Base-by-base conservation (phyloP, 64 coral and sea anemone species). In the Montipora efflorescens region DNA sequence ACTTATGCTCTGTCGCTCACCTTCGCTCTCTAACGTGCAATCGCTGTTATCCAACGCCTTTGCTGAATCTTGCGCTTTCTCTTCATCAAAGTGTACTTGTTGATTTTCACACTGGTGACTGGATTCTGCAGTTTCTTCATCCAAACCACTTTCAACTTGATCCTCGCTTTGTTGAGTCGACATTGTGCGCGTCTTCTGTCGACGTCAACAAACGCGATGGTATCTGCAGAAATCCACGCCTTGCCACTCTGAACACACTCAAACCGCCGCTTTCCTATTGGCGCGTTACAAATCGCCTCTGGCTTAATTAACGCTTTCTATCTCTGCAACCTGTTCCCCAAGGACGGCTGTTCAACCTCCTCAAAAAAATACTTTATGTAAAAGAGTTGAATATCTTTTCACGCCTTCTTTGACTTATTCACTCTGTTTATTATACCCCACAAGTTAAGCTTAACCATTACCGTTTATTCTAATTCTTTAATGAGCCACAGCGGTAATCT, bases 111-210 rank as follows among this genome's bases (percentile, higher is more conserved):
- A 49, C 46, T 84, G 64, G 19, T n/a, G 43, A 59, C 21, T 20
- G 16, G 10, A 50, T 59, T 90, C 77, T 6, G 23, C 79, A 7
- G 66, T 59, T 1, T 90, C 82, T 70, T 69, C 58, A n/a, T 90
- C 77, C 57, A 94, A 81, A 48, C 74, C 80, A 47, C 68, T 69
- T 50, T 86, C 93, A 71, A 95, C 20, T 7, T 49, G 62, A 25
- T 66, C 59, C 45, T 13, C 15, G 36, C 7, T 48, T 47, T 11
- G 57, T 16, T 48, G 18, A 45, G 15, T 44, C 66, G 64, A 62
- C 46, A 70, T 85, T 47, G 5, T 50, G 7, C 67, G 45, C 62
- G 14, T 47, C 15, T 20, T 84, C 81, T 68, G 14, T 69, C 15
- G 15, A 5, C 49, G 81, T 68, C 62, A 70, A 48, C 81, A 48